Base-by-base conservation (phyloP, 2,888 invertebrate genomes). In the Trachelus iudaicus region DNA sequence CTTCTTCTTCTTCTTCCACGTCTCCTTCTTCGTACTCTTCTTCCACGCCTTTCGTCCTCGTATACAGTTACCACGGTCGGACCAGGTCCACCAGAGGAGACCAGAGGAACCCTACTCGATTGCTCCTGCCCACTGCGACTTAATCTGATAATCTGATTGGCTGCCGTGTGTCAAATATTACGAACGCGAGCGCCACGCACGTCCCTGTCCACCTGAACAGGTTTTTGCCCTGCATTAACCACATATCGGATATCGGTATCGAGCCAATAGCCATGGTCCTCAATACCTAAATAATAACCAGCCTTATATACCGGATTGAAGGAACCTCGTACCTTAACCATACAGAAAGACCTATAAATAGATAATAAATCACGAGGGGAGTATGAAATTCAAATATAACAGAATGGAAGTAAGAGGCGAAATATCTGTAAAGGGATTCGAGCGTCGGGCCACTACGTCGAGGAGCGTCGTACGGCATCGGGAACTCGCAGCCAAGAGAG, bases 141-240 rank as follows among this genome's bases (percentile, higher is more conserved):
- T 89, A 89, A 89, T 89, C 89, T 88, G 88, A 88, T 89, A 89
- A 90, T 89, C 88, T 89, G 87, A 89, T 89, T 87, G 87, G 87
- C 86, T 86, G 87, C 86, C 84, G 87, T 85, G 87, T 87, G 89
- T 90, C 89, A 89, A 89, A 90, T 89, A 89, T 89, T 88, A 85
- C 87, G 84, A 86, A 82, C 85, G 84, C 84, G 85, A 83, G 85
- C 69, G 69, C 76, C 35, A 56, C 73, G 73, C 73, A 56, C 71
- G 76, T 73, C 34, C 40, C 71, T 73, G 77, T 73, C 73, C 73
- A 69, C 69, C 68, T 69, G 73, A 35, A 69, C 73, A 31, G 69
- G 75, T 76, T 34, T 35, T 71, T 34, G 23, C 34, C 73, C 33
- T 71, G n/a, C 33, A 34, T n/a, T 23, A 31, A 34, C 40, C 73